Evolutionary conservation across 2,888 invertebrate genomes (phyloP), one percentile per base, ranked within the genome.

Genomic region (Seira sanloemensis): DNA sequence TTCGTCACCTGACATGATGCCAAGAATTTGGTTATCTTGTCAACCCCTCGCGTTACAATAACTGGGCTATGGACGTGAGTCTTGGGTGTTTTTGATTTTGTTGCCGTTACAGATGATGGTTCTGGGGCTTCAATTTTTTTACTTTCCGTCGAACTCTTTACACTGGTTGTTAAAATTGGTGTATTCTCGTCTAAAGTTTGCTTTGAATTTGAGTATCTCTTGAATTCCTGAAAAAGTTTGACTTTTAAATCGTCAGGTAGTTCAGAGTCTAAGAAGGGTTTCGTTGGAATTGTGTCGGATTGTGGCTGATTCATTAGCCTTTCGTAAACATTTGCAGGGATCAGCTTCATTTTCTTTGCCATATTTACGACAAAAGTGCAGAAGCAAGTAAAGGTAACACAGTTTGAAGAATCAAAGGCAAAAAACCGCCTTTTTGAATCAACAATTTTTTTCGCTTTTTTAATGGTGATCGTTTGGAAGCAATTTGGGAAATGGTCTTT

Each of bases 161-260:
- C 7, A 12, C 66, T 7, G 12, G 9, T n/a, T 62, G 9, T 62
- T 62, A 7, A 5, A 62, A 16, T 62, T 7, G n/a, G 18, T 62
- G n/a, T 7, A 1, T 2, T 69, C 7, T 7, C 16, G 37, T 19
- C 12, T 16, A 12, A 16, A 23, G 2, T 5, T 12, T 26, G 7
- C 4, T 18, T 68, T 68, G n/a, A n/a, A n/a, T n/a, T n/a, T n/a
- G n/a, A n/a, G n/a, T n/a, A n/a, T 5, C 4, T 26, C 1, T 27
- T 1, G 1, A 26, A 1, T 5, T 66, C 50, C 5, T 69, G 54
- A 78, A 37, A 72, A 5, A 78, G 37, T 19, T 21, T 58, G 21
- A 78, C 37, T 46, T 78, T 78, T 1, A 78, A 4, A 18, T 78
- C 78, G 24, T 78, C 78, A n/a, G 78, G 78, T 2, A 78, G 23